Evolutionary conservation across 2,113 vertebrate species (phyloP).

Genomic region (Nymphicus hollandicus): DNA sequence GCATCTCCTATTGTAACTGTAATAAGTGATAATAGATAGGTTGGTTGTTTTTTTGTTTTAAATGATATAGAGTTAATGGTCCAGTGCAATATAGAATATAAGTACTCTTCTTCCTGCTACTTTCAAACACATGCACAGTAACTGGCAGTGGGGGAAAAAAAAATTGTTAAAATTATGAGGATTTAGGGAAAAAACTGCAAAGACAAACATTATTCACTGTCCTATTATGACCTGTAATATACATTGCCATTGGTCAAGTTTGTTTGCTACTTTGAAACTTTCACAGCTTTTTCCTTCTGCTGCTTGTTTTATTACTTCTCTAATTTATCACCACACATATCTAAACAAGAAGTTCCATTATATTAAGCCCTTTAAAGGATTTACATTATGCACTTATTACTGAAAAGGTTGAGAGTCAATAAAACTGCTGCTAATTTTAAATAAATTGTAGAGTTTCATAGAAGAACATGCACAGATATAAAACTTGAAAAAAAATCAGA

Average conservation of each 20-base stretch:
- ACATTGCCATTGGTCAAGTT: neutral
- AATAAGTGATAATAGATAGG: too few relatives aligned
- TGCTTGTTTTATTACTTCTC: neutral
- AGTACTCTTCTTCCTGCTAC: neutral
- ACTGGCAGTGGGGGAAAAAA: too few relatives aligned
- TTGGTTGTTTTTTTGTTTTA: neutral
- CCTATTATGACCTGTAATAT: neutral
- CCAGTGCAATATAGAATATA: neutral
- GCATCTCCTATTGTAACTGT: neutral
- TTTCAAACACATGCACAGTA: neutral
- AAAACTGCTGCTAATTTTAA: constrained; percentile 23
- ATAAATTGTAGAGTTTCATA: neutral
- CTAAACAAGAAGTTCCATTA: neutral
- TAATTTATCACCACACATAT: neutral
- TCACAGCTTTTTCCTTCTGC: neutral
- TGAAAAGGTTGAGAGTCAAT: constrained; percentile 6
- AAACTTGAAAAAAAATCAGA: neutral
- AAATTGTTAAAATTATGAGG: neutral
- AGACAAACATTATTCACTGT: neutral
- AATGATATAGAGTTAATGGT: neutral
- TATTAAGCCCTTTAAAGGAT: constrained; percentile 9
- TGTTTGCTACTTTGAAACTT: neutral
- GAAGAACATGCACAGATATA: neutral
- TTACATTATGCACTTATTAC: neutral
- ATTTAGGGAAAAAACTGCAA: neutral